Evolutionary conservation across 2,888 invertebrate genomes (phyloP).

Genomic region (Cataglyphis altisquamis): DNA sequence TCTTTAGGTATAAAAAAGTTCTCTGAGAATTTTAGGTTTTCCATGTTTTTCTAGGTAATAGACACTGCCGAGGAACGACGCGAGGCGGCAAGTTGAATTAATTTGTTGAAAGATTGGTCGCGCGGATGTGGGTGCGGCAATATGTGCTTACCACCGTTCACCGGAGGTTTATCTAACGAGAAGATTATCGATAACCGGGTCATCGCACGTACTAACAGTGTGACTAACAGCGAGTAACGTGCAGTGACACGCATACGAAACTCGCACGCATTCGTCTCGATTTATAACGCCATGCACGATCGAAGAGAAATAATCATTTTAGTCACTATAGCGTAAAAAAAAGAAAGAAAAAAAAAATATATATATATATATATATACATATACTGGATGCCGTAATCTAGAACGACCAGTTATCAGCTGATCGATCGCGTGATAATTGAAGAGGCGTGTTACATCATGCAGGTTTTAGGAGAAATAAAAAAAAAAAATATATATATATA

Average conservation of each 20-base stretch:
- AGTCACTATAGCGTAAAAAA: background rate
- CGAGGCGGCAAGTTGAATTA: constrained; percentile 17
- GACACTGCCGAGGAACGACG: background rate
- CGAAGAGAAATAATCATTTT: background rate
- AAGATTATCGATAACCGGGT: constrained; percentile 50
- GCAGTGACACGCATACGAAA: constrained; percentile 17
- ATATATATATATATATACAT: background rate
- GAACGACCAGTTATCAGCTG: constrained; percentile 4
- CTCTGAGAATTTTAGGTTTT: too few relatives aligned
- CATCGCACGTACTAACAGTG: constrained; percentile 23
- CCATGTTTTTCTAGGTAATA: too few relatives aligned
- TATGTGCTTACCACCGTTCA: background rate
- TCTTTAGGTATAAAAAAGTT: too few relatives aligned
- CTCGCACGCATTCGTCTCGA: background rate
- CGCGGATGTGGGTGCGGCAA: constrained; percentile 44
- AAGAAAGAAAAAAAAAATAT: background rate
- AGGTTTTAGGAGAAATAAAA: background rate
- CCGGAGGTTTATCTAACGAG: constrained; percentile 30
- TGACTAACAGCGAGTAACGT: constrained; percentile 10
- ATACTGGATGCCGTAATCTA: background rate
- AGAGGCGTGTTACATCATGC: background rate
- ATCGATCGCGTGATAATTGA: constrained; percentile 19
- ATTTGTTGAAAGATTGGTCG: constrained; percentile 49
- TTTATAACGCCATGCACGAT: background rate
- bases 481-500: background rate